Conservation (phyloP, 2,888 invertebrate genomes). For the Orchestes rusci region DNA sequence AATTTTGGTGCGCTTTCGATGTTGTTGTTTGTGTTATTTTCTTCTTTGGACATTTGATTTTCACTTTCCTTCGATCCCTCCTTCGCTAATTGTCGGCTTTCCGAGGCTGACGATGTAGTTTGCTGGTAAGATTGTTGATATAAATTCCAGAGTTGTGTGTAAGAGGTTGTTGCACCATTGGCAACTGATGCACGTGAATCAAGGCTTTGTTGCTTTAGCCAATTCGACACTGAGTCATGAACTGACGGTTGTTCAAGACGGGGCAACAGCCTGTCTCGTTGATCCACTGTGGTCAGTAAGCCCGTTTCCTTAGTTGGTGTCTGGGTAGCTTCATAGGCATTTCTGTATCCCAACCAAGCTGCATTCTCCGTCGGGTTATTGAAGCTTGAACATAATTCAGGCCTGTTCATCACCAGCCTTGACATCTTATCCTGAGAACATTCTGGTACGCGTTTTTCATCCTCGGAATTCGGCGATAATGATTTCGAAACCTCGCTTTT, state of each 20-base stretch:
- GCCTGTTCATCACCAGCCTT: no score
- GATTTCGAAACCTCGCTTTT: constrained; percentile 5
- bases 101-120: not conserved
- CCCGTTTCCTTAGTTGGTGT: no score
- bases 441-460: constrained; percentile 27
- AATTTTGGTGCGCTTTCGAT: constrained; percentile 16
- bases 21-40: constrained; percentile 45
- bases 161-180: constrained; percentile 8
- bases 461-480: constrained; percentile 25
- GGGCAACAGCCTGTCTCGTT: constrained; percentile 10
- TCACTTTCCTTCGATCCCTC: constrained; percentile 33
- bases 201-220: constrained; percentile 70
- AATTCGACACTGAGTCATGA: constrained; percentile 67
- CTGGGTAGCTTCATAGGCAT: constrained; percentile 29
- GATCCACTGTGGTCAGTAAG: constrained; percentile 34
- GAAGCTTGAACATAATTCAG: constrained; percentile 38
- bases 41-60: constrained; percentile 39
- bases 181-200: not conserved
- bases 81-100: constrained; percentile 51
- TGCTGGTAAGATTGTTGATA: constrained; percentile 48
- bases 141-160: constrained; percentile 65
- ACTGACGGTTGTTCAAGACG: constrained; percentile 43
- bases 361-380: constrained; percentile 24
- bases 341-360: constrained; percentile 36
- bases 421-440: no score